These are phyloP conservation scores for Bombus huntii DNA, from an alignment of 1,140 invertebrate genomes.

Conservation along the genomic window DNA sequence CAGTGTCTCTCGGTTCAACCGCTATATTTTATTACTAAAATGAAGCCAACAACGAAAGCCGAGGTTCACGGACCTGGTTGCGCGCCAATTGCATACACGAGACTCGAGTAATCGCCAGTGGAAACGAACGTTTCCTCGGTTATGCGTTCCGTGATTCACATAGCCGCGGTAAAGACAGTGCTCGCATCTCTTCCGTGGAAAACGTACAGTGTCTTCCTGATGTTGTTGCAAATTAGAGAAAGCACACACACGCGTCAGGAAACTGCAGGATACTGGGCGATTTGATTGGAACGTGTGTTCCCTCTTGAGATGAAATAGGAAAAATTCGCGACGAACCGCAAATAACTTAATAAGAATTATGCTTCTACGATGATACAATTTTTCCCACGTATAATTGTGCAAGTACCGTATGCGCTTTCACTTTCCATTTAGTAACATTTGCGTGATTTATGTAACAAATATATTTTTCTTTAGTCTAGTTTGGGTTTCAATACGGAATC, in stretches of 20 bases:
- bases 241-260: background rate
- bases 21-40: background rate
- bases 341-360: background rate
- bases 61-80: background rate
- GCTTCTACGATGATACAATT: background rate
- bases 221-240: slow-evolving; percentile 45
- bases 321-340: background rate
- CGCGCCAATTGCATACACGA: background rate
- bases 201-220: slow-evolving; percentile 30
- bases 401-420: background rate
- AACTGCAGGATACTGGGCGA: background rate
- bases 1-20: background rate
- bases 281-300: background rate
- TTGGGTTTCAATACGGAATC: background rate
- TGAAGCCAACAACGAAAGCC: background rate
- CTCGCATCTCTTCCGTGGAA: slow-evolving; percentile 14
- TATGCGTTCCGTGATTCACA: background rate
- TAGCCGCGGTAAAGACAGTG: background rate
- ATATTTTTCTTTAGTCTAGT: background rate
- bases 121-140: slow-evolving; percentile 8
- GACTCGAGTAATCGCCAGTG: background rate
- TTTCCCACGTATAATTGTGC: background rate
- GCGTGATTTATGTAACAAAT: background rate
- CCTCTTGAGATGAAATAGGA: background rate
- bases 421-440: slow-evolving; percentile 1